Conservation (phyloP, 2,888 invertebrate species). For the Brachylomia viminalis region DNA sequence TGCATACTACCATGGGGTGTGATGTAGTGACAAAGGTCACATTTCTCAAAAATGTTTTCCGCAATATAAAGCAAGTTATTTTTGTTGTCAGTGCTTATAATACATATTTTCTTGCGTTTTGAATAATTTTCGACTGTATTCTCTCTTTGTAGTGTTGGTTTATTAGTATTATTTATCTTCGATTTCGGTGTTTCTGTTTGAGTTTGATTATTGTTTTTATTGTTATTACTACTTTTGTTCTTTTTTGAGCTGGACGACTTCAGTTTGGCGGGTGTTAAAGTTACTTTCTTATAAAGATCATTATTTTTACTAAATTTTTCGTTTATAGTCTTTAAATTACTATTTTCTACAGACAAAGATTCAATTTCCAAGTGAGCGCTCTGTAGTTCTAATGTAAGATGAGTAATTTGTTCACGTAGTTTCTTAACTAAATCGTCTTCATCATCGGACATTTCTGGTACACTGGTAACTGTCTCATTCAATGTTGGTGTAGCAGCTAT, state of each 20-base stretch:
- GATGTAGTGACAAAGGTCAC: not conserved
- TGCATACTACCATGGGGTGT: not conserved
- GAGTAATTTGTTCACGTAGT: not conserved
- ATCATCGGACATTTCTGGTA: constrained; percentile 1
- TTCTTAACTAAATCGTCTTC: not conserved
- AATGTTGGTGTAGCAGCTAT: not conserved
- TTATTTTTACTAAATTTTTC: not conserved
- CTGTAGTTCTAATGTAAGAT: not conserved
- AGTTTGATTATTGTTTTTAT: not conserved
- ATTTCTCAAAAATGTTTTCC: not conserved
- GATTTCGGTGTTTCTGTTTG: not conserved
- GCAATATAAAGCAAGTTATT: constrained; percentile 4
- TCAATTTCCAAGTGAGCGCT: constrained; percentile 12
- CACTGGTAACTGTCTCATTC: not conserved
- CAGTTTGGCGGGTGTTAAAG: not conserved
- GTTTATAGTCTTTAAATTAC: not conserved
- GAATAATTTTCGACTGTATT: not conserved
- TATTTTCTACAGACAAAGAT: not conserved
- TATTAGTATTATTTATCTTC: not conserved
- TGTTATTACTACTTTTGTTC: not conserved
- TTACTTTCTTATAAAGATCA: not conserved
- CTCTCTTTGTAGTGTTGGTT: not conserved
- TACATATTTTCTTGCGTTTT: not conserved
- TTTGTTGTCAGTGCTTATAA: not conserved
- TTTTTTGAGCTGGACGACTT: constrained; percentile 3